These are phyloP conservation scores for Leptothorax acervorum DNA, from an alignment of 2,888 invertebrate genomes.

Conservation along the genomic window DNA sequence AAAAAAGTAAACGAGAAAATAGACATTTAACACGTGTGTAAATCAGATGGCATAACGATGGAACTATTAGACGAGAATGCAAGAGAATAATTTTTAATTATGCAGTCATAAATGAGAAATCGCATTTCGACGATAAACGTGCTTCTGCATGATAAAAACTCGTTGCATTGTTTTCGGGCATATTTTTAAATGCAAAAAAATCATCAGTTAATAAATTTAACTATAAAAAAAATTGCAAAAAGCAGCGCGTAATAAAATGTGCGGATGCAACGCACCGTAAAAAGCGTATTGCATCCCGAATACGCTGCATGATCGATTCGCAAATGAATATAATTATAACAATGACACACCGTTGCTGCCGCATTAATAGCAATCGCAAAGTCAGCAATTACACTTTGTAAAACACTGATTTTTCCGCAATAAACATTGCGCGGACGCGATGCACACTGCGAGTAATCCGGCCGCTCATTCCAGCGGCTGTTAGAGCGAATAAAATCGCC, in stretches of 20 bases:
- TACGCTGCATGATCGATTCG: slow-evolving; percentile 8
- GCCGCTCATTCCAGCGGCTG: background rate
- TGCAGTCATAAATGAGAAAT: background rate
- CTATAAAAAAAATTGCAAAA: background rate
- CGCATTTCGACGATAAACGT: background rate
- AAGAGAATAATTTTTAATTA: slow-evolving; percentile 16
- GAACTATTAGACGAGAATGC: background rate
- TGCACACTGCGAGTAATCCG: background rate
- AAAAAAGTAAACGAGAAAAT: background rate
- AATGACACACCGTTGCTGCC: slow-evolving; percentile 13
- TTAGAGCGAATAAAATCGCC: background rate
- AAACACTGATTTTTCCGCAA: slow-evolving; percentile 28
- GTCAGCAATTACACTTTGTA: slow-evolving; percentile 42
- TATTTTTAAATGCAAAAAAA: slow-evolving; percentile 5
- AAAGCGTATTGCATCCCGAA: background rate
- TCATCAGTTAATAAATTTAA: background rate
- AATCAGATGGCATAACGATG: background rate
- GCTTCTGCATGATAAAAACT: background rate
- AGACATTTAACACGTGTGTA: background rate
- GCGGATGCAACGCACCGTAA: background rate
- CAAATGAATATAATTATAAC: slow-evolving; percentile 40
- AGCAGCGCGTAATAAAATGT: background rate
- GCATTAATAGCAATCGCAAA: slow-evolving; percentile 30
- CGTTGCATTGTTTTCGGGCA: background rate
- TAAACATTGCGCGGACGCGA: slow-evolving; percentile 26